Base-by-base conservation (phyloP, 2,888 invertebrate genomes). In the Amblyjoppa fuscipennis region DNA sequence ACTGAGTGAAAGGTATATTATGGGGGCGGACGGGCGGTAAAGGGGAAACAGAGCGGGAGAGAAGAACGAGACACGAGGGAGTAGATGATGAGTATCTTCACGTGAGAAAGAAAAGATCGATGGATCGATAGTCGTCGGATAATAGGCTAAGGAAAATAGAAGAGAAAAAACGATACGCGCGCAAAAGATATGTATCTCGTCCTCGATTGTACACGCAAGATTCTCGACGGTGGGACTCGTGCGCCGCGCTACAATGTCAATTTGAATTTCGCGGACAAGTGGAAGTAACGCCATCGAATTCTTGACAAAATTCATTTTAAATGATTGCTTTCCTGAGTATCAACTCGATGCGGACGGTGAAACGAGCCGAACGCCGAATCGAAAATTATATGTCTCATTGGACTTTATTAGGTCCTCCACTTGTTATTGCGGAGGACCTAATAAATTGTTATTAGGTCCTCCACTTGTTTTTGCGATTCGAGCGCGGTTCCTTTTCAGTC, bases 41-140 rank as follows among this genome's bases (percentile, higher is more conserved):
- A 79, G 77, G 74, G 76, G 70, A 34, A 53, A 56, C 51, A 56
- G 77, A 85, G 84, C 84, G 69, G 87, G 66, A 56, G 56, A 76
- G 75, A 79, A 69, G 74, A 51, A 85, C 75, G 70, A 76, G 82
- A 78, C 85, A 75, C 53, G 71, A 64, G 73, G 75, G 56, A 76
- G 74, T 79, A 79, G 51, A 82, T 34, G 83, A 84, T 86, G 66
- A 70, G 81, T 82, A 86, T 86, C 75, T 85, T 83, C 82, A 83
- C 83, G 85, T 70, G 82, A 78, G 82, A 73, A 83, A 86, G 84
- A 84, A 78, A 86, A 84, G 81, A 87, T 81, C 83, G 78, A 79
- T 82, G 83, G 75, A 79, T 77, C 76, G 81, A 85, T 79, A 83
- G 71, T 84, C 82, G 61, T 61, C 71, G 83, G 64, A 79, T 84